These are phyloP conservation scores for Ptiloglossa arizonensis DNA, from an alignment of 1,140 invertebrate genomes.

Conservation along the genomic window DNA sequence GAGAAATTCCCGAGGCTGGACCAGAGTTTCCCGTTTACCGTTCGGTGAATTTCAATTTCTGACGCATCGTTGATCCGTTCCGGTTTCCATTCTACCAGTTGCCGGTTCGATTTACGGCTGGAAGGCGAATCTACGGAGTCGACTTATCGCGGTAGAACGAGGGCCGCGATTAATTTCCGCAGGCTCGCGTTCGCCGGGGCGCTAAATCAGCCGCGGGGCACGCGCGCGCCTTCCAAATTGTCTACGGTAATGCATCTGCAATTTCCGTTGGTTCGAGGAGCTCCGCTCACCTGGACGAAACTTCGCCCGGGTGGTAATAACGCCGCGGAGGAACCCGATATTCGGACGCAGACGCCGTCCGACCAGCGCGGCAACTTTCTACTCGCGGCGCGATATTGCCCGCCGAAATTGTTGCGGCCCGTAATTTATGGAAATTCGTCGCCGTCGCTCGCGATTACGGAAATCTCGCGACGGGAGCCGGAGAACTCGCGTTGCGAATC, in stretches of 20 bases:
- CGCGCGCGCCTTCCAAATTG: constrained; percentile 17
- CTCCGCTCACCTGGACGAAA: constrained; percentile 21
- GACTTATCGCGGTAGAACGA: background rate
- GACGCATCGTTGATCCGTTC: background rate
- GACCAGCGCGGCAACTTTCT: constrained; percentile 24
- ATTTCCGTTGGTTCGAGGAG: constrained; percentile 30
- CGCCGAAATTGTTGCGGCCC: constrained; percentile 9
- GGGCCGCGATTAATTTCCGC: constrained; percentile 25
- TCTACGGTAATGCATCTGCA: constrained; percentile 39
- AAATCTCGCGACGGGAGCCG: too few relatives aligned
- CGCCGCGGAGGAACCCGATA: constrained; percentile 4
- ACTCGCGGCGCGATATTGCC: constrained; percentile 25
- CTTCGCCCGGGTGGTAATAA: constrained; percentile 22
- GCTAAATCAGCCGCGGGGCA: constrained; percentile 27
- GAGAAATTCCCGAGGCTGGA: too few relatives aligned
- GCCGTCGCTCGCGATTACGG: constrained; percentile 5
- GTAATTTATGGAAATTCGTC: constrained; percentile 31
- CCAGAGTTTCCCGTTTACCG: too few relatives aligned
- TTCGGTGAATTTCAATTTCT: constrained; percentile 1
- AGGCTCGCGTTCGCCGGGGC: constrained; percentile 1
- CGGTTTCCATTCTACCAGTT: background rate
- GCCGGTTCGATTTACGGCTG: constrained; percentile 5
- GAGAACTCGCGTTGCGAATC: too few relatives aligned
- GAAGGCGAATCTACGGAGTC: background rate
- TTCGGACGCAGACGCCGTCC: background rate